Evolutionary conservation across 1,140 invertebrate species (phyloP).

Genomic region (Neomicropteryx cornuta): DNA sequence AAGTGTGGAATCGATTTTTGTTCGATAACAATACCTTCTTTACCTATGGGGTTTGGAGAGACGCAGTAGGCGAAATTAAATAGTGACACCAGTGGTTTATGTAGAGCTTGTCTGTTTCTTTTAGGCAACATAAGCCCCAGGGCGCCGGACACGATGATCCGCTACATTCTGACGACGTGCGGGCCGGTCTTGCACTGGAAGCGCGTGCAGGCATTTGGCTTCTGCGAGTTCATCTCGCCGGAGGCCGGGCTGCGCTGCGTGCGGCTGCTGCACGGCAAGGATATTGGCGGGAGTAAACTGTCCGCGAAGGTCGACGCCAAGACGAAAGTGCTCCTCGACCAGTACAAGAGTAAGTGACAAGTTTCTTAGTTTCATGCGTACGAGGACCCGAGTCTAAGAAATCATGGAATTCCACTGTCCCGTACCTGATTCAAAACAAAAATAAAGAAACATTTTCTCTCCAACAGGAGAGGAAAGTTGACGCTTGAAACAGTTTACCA

Average conservation of each 20-base stretch:
- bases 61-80: too few species aligned
- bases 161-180: conserved; percentile 82
- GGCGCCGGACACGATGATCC: conserved; percentile 90
- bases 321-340: conserved; percentile 87
- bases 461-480: too few species aligned
- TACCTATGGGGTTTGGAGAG: too few species aligned
- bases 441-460: too few species aligned
- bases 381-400: too few species aligned
- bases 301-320: conserved; percentile 98
- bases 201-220: conserved; percentile 95
- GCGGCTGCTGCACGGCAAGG: conserved; percentile 84
- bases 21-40: too few species aligned
- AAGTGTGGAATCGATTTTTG: too few species aligned
- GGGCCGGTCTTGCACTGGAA: conserved; percentile 96
- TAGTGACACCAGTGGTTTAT: background rate
- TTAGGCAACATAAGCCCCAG: conserved; percentile 91
- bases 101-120: conserved; percentile 6
- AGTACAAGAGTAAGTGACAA: conserved; percentile 69
- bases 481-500: too few species aligned
- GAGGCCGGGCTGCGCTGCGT: conserved; percentile 92
- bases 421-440: too few species aligned
- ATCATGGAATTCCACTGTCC: too few species aligned
- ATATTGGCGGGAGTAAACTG: conserved; percentile 87
- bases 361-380: conserved; percentile 2
- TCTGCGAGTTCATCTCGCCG: conserved; percentile 90